Percentiles rank a stretch among this genome's conserved stretches.
Evolutionary conservation across 2,888 invertebrate species (phyloP).

Genomic region (Spialia ferax): DNA sequence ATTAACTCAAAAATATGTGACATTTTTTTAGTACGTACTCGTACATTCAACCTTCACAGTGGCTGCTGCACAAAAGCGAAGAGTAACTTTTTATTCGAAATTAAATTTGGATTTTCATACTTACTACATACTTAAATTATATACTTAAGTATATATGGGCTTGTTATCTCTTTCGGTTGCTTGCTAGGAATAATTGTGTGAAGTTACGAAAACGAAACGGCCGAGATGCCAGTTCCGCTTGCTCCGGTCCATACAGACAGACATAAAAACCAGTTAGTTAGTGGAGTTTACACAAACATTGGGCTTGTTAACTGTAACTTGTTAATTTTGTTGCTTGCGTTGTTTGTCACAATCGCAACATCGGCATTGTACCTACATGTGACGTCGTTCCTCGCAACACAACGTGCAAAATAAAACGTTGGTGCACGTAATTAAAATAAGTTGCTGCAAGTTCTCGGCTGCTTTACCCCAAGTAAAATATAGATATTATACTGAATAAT

Average conservation of each 20-base stretch:
- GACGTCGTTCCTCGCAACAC: constrained; percentile 8
- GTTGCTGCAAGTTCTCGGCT: constrained; percentile 4
- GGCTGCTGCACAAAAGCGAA: not conserved
- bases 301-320: constrained; percentile 80
- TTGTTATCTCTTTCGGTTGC: constrained; percentile 44
- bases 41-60: constrained; percentile 2
- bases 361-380: constrained; percentile 15
- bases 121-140: constrained; percentile 28
- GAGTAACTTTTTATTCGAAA: constrained; percentile 16
- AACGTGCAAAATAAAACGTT: constrained; percentile 26
- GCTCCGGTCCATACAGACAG: constrained; percentile 43
- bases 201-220: constrained; percentile 45
- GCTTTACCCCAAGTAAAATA: not conserved
- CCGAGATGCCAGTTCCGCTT: constrained; percentile 28
- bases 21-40: not conserved
- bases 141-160: constrained; percentile 36
- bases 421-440: constrained; percentile 16
- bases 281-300: constrained; percentile 76
- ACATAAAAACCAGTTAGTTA: constrained; percentile 78
- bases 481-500: not conserved
- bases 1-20: not conserved
- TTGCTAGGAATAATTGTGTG: constrained; percentile 49
- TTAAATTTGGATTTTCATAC: constrained; percentile 10
- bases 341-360: constrained; percentile 64
- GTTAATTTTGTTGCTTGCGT: constrained; percentile 75